Evolutionary conservation across 1,140 invertebrate genomes (phyloP).

Genomic region (Paracyclopina nana): DNA sequence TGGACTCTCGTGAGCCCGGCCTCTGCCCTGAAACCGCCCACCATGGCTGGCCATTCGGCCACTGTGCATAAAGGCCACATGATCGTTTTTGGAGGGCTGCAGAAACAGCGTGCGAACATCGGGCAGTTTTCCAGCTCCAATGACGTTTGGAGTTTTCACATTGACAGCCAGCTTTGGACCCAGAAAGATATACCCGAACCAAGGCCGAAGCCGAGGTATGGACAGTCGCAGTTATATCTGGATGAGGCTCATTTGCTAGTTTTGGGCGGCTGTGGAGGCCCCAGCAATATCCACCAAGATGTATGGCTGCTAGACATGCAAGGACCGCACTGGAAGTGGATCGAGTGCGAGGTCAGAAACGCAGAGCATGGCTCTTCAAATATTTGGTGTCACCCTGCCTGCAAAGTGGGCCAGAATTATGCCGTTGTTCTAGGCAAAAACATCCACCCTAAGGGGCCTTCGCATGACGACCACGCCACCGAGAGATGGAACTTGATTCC

Average conservation of each 20-base stretch:
- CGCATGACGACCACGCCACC: conserved; percentile 5
- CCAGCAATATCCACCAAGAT: conserved; percentile 45
- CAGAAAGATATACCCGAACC: conserved; percentile 38
- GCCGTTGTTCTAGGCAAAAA: conserved; percentile 22
- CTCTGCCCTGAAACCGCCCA: conserved; percentile 35
- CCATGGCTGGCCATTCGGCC: conserved; percentile 74
- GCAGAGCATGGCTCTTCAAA: conserved; percentile 54
- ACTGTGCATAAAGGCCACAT: conserved; percentile 63
- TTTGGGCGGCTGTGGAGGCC: conserved; percentile 39
- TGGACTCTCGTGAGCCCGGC: conserved; percentile 37
- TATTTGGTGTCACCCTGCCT: conserved; percentile 80
- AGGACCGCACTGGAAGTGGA: conserved; percentile 51
- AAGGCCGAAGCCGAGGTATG: conserved; percentile 60
- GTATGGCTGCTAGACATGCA: conserved; percentile 44
- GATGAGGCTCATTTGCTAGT: conserved; percentile 25
- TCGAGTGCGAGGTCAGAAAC: conserved; percentile 47
- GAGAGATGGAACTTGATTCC: conserved; percentile 17
- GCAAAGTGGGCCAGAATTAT: conserved; percentile 39
- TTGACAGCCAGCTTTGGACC: conserved; percentile 51
- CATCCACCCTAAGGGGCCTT: conserved; percentile 17
- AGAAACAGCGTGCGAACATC: conserved; percentile 23
- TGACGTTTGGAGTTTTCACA: conserved; percentile 71
- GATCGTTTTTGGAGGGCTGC: conserved; percentile 71
- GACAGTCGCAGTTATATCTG: conserved; percentile 60
- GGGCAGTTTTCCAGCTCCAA: conserved; percentile 40